phyloP scores from a whole-genome alignment of 1,140 invertebrate genomes.

The Zaprionus tsacasi region DNA sequence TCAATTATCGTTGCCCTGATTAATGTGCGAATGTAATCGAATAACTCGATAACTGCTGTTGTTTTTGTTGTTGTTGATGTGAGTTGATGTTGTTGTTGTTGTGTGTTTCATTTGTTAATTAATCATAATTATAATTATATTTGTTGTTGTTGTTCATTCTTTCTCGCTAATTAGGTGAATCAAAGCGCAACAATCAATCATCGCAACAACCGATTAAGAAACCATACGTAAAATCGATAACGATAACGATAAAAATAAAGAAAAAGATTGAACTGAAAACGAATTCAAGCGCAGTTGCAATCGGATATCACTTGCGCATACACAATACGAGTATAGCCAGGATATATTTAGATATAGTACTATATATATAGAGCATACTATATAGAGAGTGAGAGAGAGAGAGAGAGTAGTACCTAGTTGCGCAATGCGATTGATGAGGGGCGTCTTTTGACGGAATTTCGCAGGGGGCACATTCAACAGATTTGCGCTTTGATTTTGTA shows the following conservation, averaged over 20 bases:
- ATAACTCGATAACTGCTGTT: slow-evolving; percentile 1
- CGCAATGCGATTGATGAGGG: slow-evolving; percentile 82
- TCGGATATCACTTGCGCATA: slow-evolving; percentile 70
- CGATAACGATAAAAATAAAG: slow-evolving; percentile 24
- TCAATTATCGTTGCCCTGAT: slow-evolving; percentile 7
- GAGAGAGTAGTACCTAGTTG: slow-evolving; percentile 72
- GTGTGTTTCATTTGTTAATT: slow-evolving; percentile 13
- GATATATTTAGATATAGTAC: slow-evolving; percentile 7
- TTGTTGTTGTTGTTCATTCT: slow-evolving; percentile 53
- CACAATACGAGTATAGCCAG: slow-evolving; percentile 45
- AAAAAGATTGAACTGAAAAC: slow-evolving; percentile 15
- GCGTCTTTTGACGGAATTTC: slow-evolving; percentile 83
- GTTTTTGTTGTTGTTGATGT: slow-evolving; percentile 10
- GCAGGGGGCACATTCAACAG: slow-evolving; percentile 66
- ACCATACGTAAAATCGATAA: slow-evolving; percentile 38
- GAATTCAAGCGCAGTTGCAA: slow-evolving; percentile 71
- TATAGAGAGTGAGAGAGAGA: slow-evolving; percentile 17
- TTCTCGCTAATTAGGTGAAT: slow-evolving; percentile 76
- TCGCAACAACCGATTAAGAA: slow-evolving; percentile 47
- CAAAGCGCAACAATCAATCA: slow-evolving; percentile 81
- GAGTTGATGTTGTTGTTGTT: slow-evolving; percentile 11
- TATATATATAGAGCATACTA: slow-evolving; percentile 39
- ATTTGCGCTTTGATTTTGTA: slow-evolving; percentile 62
- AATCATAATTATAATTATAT: slow-evolving; percentile 7
- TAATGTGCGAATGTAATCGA: slow-evolving; percentile 5